phyloP scores from a whole-genome alignment of 2,113 vertebrate species.

The Oncorhynchus nerka region DNA sequence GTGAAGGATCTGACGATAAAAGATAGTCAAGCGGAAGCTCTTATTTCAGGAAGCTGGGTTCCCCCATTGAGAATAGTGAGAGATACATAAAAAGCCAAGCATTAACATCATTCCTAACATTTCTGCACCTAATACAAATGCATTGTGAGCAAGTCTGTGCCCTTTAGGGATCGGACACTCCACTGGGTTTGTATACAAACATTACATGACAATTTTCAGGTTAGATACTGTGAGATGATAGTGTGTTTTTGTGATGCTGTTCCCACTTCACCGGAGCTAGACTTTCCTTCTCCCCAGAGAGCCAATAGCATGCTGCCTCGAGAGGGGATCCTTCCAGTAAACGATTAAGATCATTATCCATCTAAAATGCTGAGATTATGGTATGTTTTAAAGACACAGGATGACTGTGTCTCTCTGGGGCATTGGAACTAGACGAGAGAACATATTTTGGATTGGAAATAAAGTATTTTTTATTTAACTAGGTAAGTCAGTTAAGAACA shows the following conservation, averaged over 20 bases:
- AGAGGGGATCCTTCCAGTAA: not conserved
- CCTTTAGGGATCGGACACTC: not conserved
- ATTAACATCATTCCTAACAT: not conserved
- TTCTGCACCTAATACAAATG: not conserved
- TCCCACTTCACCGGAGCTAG: not conserved
- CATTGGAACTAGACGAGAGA: not conserved
- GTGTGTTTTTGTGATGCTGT: not conserved
- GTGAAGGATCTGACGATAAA: not conserved
- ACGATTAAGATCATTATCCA: slow-evolving; percentile 3
- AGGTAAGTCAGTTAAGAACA: too few species aligned
- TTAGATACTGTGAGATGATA: not conserved
- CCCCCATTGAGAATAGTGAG: not conserved
- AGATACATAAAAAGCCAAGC: not conserved
- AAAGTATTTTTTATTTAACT: too few species aligned
- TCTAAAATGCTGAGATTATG: not conserved
- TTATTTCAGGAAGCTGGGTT: not conserved
- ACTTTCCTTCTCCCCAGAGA: not conserved
- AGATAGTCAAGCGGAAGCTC: not conserved
- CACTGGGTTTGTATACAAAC: not conserved
- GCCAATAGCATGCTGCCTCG: not conserved
- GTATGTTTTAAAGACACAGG: not conserved
- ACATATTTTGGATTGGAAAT: not conserved
- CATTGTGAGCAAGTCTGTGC: not conserved
- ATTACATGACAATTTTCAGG: not conserved
- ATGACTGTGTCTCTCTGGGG: not conserved